phyloP scores from a whole-genome alignment of 2,888 invertebrate species.

The Melolontha melolontha region DNA sequence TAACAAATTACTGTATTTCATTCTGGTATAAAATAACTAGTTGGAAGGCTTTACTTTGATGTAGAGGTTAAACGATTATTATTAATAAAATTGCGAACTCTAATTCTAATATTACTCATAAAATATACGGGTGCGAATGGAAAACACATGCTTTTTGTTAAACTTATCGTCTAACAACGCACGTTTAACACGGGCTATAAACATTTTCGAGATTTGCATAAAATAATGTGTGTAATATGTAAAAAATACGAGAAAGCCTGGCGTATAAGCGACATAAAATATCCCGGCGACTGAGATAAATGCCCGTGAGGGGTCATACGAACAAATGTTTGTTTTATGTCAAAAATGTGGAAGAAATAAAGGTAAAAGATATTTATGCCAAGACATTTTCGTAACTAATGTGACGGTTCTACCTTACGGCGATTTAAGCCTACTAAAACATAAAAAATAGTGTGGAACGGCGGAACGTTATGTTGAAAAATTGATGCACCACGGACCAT shows the following conservation, averaged over 20 bases:
- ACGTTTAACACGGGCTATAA: conserved; percentile 24
- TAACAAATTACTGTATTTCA: too few species aligned
- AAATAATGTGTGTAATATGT: conserved; percentile 29
- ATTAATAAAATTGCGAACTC: too few species aligned
- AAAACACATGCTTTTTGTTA: conserved; percentile 13
- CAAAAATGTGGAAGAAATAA: conserved; percentile 39
- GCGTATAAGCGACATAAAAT: conserved; percentile 25
- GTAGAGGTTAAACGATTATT: too few species aligned
- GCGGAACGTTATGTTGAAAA: conserved; percentile 29
- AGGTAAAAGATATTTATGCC: conserved; percentile 38
- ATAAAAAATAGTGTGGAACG: conserved; percentile 35
- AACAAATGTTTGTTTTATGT: conserved; percentile 38
- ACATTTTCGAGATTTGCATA: conserved; percentile 36
- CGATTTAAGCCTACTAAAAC: conserved; percentile 40
- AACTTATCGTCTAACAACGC: conserved; percentile 26
- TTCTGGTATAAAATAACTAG: too few species aligned
- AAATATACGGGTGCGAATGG: conserved; percentile 6
- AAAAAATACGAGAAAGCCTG: conserved; percentile 30
- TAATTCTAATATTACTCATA: neutral
- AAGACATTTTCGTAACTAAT: conserved; percentile 38
- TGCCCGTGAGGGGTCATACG: conserved; percentile 35
- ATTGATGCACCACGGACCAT: conserved; percentile 26
- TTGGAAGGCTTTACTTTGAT: too few species aligned
- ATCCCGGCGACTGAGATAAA: conserved; percentile 29
- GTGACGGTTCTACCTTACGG: conserved; percentile 33